Base-by-base conservation (phyloP, 2,797 vertebrate genomes). In the Phrynocephalus vlangalii region DNA sequence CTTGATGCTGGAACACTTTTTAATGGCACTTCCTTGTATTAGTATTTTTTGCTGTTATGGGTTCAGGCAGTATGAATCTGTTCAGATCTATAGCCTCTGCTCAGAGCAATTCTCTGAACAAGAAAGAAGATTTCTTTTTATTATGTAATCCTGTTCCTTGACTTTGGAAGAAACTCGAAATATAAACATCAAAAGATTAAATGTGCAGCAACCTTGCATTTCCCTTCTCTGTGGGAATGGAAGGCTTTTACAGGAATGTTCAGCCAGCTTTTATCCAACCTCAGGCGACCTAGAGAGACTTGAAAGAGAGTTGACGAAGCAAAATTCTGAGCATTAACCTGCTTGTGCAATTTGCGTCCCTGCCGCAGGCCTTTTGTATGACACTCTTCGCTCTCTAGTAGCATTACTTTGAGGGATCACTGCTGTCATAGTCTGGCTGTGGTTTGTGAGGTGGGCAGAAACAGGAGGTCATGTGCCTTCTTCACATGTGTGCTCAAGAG, bases 151-250 rank as follows among this genome's bases (percentile, higher is more conserved):
- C 82, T 88, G 79, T 78, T 87, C 87, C 79, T 90, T 79, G 88
- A 52, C 68, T 92, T 91, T 90, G 84, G 91, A 93, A 93, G 84
- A 79, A 93, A 87, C 88, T 85, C 75, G 66, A 92, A 94, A 83
- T 48, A 76, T 85, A 28, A 82, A 85, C 82, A 78, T 66, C 80
- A 91, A 82, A 63, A 90, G 90, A 93, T 76, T 88, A 91, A 91
- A 89, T 52, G 56, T 56, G 77, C 18, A 70, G 38, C 71, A 86
- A 63, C 28, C 72, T 91, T 87, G 85, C 48, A 87, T 78, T 93
- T 79, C 70, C 87, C 52, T 86, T 68, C 63, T 91, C 76, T 68
- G 26, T 89, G n/a, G 22, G 52, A 91, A 82, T 0, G 3, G 86
- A 92, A 92, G 76, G 22, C 30, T 77, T 93, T 93, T 82, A 90